Evolutionary conservation across 1,140 invertebrate genomes (phyloP).

Genomic region (Bombus difficillimus): DNA sequence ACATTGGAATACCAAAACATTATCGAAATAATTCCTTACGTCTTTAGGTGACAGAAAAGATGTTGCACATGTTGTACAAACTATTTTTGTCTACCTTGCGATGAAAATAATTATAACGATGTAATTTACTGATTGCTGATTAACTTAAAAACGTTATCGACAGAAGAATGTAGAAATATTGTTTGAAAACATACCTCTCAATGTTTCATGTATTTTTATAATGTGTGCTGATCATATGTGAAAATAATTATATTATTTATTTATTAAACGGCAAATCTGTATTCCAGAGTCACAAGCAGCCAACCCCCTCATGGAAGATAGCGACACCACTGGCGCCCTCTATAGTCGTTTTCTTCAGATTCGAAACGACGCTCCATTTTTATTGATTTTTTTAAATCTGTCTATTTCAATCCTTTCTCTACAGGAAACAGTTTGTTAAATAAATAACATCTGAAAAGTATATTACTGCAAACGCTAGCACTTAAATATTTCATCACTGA

Average conservation of each 20-base stretch:
- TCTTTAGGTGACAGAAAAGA: not conserved
- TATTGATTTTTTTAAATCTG: constrained; percentile 14
- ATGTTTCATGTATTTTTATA: not conserved
- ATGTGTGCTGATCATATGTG: not conserved
- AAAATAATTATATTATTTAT: not conserved
- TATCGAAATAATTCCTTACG: not conserved
- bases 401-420: not conserved
- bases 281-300: too few species aligned
- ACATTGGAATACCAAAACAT: not conserved
- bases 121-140: too few species aligned
- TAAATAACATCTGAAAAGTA: not conserved
- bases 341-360: constrained; percentile 13
- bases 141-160: too few species aligned
- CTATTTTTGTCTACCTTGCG: not conserved
- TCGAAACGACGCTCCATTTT: not conserved
- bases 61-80: too few species aligned
- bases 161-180: too few species aligned
- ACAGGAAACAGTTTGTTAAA: not conserved
- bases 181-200: not conserved
- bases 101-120: not conserved
- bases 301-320: not conserved
- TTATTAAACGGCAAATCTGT: not conserved
- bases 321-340: constrained; percentile 54
- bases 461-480: not conserved
- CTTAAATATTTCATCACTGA: not conserved